phyloP scores from a whole-genome alignment of 2,113 vertebrate genomes.

The Colinus virginianus region DNA sequence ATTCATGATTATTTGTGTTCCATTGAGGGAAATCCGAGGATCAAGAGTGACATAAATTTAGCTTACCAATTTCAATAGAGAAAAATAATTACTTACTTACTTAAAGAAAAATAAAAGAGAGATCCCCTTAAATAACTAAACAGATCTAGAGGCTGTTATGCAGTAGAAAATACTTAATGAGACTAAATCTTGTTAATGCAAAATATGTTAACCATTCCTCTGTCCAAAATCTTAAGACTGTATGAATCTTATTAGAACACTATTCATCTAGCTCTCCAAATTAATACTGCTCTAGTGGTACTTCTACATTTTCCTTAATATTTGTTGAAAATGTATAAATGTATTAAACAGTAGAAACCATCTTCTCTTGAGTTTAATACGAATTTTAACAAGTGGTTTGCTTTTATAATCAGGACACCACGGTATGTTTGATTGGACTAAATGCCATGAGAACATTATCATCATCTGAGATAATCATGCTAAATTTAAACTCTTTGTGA shows the following conservation, averaged over 20 bases:
- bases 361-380: not conserved
- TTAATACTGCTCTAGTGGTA: not conserved
- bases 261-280: not conserved
- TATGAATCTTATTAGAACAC: not conserved
- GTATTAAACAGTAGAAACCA: not conserved
- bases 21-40: not conserved
- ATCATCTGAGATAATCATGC: conserved; percentile 60
- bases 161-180: not conserved
- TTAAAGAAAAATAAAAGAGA: not conserved
- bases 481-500: conserved; percentile 69
- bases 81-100: not conserved
- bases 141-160: not conserved
- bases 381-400: conserved; percentile 23
- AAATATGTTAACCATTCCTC: not conserved
- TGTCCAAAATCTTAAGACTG: not conserved
- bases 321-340: not conserved
- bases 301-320: not conserved
- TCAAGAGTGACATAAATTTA: not conserved
- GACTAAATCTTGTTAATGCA: not conserved
- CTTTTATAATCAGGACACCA: not conserved
- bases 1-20: not conserved
- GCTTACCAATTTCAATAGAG: not conserved
- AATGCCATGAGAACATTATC: conserved; percentile 19
- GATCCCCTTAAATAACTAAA: not conserved
- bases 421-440: conserved; percentile 18